A percentile compares a stretch with the other conserved stretches of the same genome.
Conservation (phyloP, 2,797 vertebrate genomes). For the Channa striata region DNA sequence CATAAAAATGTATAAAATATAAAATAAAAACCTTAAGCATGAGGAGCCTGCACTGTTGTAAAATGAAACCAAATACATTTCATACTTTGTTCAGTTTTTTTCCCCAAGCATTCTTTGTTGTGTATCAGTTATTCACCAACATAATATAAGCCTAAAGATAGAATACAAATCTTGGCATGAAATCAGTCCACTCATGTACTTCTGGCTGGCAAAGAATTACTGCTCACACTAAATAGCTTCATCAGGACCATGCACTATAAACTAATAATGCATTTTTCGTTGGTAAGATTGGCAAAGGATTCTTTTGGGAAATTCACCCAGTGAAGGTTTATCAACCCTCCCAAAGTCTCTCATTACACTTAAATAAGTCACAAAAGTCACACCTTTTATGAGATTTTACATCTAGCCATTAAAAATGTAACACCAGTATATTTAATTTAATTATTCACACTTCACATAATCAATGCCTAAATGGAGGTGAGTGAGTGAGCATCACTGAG, state of each 20-base stretch:
- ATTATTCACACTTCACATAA: neutral
- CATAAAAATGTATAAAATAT: slow-evolving; percentile 33
- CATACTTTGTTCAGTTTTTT: slow-evolving; percentile 55
- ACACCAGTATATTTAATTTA: slow-evolving; percentile 2
- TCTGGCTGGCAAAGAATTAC: slow-evolving; percentile 33
- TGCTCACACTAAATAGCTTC: slow-evolving; percentile 10
- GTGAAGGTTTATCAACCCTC: neutral
- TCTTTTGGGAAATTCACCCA: neutral
- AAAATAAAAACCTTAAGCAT: slow-evolving; percentile 43
- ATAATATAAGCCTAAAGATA: slow-evolving; percentile 24
- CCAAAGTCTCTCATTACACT: neutral
- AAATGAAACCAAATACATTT: slow-evolving; percentile 46
- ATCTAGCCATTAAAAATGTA: slow-evolving; percentile 16
- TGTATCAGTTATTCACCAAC: slow-evolving; percentile 29
- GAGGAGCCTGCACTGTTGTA: slow-evolving; percentile 26
- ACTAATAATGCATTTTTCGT: slow-evolving; percentile 13
- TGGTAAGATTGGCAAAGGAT: neutral
- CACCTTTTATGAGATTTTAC: neutral
- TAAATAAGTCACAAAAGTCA: slow-evolving; percentile 3
- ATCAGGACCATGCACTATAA: neutral
- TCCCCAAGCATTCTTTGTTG: slow-evolving; percentile 18
- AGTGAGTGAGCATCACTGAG: slow-evolving; percentile 28
- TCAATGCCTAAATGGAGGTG: slow-evolving; percentile 1
- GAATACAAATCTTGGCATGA: slow-evolving; percentile 26
- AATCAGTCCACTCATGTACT: slow-evolving; percentile 9